Conservation (phyloP, 2,113 vertebrate species). For the Archocentrus centrarchus region DNA sequence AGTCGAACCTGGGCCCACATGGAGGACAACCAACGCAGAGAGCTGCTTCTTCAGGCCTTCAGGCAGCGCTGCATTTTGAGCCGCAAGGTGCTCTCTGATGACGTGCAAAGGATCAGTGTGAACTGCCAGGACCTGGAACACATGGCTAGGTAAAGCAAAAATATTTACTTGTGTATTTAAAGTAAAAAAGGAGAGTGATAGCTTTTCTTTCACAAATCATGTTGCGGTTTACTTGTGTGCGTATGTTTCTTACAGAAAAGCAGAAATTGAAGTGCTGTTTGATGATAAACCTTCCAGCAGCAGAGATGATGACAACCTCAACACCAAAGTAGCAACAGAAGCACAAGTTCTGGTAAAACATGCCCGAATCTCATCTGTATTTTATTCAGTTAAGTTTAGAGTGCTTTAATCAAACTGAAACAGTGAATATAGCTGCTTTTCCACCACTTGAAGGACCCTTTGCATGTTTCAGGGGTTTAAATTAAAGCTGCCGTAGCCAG, state of each 20-base stretch:
- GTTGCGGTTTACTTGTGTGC: neutral
- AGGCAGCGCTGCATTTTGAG: conserved; percentile 57
- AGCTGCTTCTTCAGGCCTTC: conserved; percentile 77
- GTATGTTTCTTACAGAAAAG: conserved; percentile 70
- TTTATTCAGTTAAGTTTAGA: neutral
- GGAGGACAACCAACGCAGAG: conserved; percentile 65
- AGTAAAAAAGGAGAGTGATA: neutral
- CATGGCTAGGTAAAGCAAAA: conserved; percentile 64
- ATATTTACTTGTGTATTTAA: neutral
- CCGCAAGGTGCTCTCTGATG: conserved; percentile 52
- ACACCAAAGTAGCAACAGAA: conserved; percentile 58
- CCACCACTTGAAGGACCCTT: neutral
- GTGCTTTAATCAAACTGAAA: neutral
- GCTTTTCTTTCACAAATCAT: neutral
- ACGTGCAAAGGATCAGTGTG: conserved; percentile 50
- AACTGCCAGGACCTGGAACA: conserved; percentile 70
- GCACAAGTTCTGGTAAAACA: conserved; percentile 79
- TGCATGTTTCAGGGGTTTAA: neutral
- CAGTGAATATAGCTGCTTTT: fast-evolving
- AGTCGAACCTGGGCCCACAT: conserved; percentile 57
- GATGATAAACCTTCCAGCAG: conserved; percentile 50
- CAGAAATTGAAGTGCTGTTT: conserved; percentile 77
- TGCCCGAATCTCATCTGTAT: neutral
- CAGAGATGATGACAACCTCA: conserved; percentile 31
- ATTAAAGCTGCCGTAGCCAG: too few relatives aligned